A percentile compares a stretch with the other conserved stretches of the same genome.
phyloP scores from a whole-genome alignment of 2,888 invertebrate species.

The Laothoe populi region DNA sequence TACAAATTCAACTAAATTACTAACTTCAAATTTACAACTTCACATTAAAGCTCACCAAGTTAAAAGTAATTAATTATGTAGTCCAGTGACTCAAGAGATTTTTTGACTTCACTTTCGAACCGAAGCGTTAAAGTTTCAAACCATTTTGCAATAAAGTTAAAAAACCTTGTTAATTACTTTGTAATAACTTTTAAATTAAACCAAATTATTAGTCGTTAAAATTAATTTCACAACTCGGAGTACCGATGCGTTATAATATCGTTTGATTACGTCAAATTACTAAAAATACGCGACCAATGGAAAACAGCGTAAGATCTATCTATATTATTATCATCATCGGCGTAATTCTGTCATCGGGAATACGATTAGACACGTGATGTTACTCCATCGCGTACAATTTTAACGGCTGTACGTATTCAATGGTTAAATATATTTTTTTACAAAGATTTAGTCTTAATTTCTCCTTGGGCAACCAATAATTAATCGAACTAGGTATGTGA shows the following conservation, averaged over 20 bases:
- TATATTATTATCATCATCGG: constrained; percentile 61
- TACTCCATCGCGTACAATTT: constrained; percentile 14
- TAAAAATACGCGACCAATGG: constrained; percentile 54
- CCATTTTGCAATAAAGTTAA: constrained; percentile 9
- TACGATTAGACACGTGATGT: constrained; percentile 57
- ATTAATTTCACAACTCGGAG: constrained; percentile 38
- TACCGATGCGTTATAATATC: constrained; percentile 38
- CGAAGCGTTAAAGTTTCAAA: constrained; percentile 22
- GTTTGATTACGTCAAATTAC: constrained; percentile 56
- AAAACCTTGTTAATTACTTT: constrained; percentile 11
- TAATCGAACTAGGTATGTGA: background rate
- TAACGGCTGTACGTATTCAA: background rate
- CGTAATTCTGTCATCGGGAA: constrained; percentile 68
- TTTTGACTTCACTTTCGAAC: constrained; percentile 12
- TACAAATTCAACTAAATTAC: constrained; percentile 24
- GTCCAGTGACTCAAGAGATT: constrained; percentile 11
- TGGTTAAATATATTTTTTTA: background rate
- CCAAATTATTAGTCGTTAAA: background rate
- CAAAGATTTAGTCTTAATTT: background rate
- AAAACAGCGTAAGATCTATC: constrained; percentile 47
- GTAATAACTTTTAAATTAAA: background rate
- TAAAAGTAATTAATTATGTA: constrained; percentile 26
- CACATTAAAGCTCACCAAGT: constrained; percentile 19
- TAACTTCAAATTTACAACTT: constrained; percentile 22
- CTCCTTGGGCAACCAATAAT: background rate